phyloP scores from a whole-genome alignment of 2,888 invertebrate genomes.

The Ischnura elegans region DNA sequence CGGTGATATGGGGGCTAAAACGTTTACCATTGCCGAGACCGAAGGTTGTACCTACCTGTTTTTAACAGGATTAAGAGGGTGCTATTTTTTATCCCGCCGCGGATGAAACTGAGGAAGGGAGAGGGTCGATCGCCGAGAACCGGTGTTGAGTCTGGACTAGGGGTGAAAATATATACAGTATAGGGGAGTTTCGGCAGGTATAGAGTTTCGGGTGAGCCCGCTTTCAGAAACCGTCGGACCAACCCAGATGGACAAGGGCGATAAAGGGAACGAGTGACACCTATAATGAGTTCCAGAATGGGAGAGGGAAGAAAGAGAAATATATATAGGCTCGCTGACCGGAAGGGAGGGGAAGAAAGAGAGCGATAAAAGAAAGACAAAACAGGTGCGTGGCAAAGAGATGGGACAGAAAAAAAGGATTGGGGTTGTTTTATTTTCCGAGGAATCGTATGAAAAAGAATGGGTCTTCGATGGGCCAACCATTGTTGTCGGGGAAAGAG shows the following conservation, averaged over 20 bases:
- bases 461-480: not conserved
- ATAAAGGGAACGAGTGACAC: slow-evolving; percentile 47
- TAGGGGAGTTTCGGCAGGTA: not conserved
- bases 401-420: not conserved
- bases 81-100: not conserved
- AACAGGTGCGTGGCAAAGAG: slow-evolving; percentile 48
- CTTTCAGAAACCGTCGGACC: slow-evolving; percentile 14
- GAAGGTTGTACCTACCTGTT: not conserved
- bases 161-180: not conserved
- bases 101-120: not conserved
- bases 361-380: slow-evolving; percentile 19
- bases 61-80: not conserved
- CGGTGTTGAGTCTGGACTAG: not conserved
- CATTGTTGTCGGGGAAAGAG: not conserved
- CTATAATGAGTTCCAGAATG: slow-evolving; percentile 46
- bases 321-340: slow-evolving; percentile 56
- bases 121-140: not conserved
- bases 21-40: not conserved
- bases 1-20: not conserved
- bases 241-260: slow-evolving; percentile 53
- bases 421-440: not conserved
- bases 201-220: slow-evolving; percentile 27
- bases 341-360: not conserved
- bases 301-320: slow-evolving; percentile 7
- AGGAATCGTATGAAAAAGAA: not conserved